A percentile compares a stretch with the other conserved stretches of the same genome.
phyloP scores from a whole-genome alignment of 2,113 vertebrate genomes.

The Montifringilla adamsi region DNA sequence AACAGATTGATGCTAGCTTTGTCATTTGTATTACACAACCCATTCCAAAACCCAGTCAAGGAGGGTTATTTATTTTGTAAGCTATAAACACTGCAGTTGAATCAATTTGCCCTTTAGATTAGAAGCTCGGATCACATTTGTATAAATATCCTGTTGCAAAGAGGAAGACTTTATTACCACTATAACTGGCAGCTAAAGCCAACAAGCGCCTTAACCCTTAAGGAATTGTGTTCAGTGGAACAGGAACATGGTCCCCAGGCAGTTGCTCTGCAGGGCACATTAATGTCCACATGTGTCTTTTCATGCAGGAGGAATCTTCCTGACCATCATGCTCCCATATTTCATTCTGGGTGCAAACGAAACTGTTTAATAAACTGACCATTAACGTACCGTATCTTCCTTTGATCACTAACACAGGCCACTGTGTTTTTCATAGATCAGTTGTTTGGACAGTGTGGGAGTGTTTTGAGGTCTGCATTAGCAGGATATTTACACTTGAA shows the following conservation, averaged over 20 bases:
- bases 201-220: slow-evolving; percentile 14
- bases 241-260: background rate
- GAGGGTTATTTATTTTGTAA: slow-evolving; percentile 54
- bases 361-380: slow-evolving; percentile 60
- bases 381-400: slow-evolving; percentile 40
- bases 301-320: slow-evolving; percentile 4
- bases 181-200: slow-evolving; percentile 33
- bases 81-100: slow-evolving; percentile 58
- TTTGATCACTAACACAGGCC: slow-evolving; percentile 62
- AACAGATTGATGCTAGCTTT: slow-evolving; percentile 56
- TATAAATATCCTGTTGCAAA: slow-evolving; percentile 68
- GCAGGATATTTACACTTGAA: slow-evolving; percentile 69
- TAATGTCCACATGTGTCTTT: background rate
- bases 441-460: slow-evolving; percentile 64
- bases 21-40: slow-evolving; percentile 54
- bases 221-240: background rate
- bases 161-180: slow-evolving; percentile 38
- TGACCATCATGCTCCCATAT: background rate
- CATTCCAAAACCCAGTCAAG: slow-evolving; percentile 17
- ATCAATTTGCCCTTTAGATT: slow-evolving; percentile 64
- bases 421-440: slow-evolving; percentile 55
- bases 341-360: slow-evolving; percentile 4
- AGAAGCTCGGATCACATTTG: slow-evolving; percentile 26
- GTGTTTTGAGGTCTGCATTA: slow-evolving; percentile 38
- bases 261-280: background rate